phyloP scores from a whole-genome alignment of 2,113 vertebrate species.

The Plotosus lineatus region DNA sequence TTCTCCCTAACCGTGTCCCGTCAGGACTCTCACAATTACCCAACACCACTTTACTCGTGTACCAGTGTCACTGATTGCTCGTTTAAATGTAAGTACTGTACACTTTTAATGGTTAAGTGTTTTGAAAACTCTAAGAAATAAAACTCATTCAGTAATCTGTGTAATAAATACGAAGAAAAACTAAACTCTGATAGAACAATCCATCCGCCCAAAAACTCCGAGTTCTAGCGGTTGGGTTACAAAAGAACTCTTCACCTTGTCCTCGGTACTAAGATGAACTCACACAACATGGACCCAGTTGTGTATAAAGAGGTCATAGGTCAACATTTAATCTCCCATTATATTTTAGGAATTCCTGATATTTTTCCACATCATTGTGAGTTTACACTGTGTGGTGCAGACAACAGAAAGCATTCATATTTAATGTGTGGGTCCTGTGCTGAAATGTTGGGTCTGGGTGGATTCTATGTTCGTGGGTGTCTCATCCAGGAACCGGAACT shows the following conservation, averaged over 20 bases:
- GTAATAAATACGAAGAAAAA: not conserved
- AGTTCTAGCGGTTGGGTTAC: not conserved
- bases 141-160: not conserved
- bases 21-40: not conserved
- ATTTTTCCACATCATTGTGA: too few relatives aligned
- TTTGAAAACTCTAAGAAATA: not conserved
- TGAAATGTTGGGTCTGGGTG: too few relatives aligned
- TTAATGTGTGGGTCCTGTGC: too few relatives aligned
- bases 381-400: too few relatives aligned
- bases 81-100: not conserved
- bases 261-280: not conserved
- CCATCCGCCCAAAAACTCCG: too few relatives aligned
- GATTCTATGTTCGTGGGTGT: too few relatives aligned
- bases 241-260: not conserved
- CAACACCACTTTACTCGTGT: not conserved
- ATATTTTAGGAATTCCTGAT: too few relatives aligned
- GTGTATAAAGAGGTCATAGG: not conserved
- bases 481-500: too few relatives aligned
- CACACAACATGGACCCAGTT: not conserved
- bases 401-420: too few relatives aligned
- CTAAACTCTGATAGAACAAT: not conserved
- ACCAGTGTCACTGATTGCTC: not conserved
- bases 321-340: too few relatives aligned
- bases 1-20: slow-evolving; percentile 15
- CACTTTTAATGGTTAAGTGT: not conserved